Conservation (phyloP, 1,140 invertebrate genomes). For the Hirudo medicinalis region DNA sequence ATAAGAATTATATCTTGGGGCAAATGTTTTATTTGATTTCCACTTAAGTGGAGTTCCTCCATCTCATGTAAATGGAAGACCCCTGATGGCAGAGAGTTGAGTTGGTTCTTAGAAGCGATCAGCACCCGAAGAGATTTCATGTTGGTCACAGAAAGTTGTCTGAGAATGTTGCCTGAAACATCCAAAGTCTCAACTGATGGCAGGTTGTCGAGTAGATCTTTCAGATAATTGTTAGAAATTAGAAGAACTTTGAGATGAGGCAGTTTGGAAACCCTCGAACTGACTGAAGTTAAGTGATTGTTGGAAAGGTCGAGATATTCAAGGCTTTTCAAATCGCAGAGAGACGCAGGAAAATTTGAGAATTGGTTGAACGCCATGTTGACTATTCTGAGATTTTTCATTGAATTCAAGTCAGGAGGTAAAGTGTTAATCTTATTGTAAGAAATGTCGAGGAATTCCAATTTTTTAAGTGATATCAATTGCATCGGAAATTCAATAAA, state of each 20-base stretch:
- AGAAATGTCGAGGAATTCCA: not conserved
- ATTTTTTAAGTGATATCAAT: not conserved
- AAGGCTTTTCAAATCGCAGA: constrained; percentile 9
- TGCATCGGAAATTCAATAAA: constrained; percentile 2
- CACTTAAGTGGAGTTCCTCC: not conserved
- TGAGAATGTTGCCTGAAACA: not conserved
- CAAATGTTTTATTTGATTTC: not conserved
- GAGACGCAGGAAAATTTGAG: not conserved
- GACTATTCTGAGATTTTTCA: constrained; percentile 4
- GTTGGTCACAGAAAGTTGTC: constrained; percentile 2
- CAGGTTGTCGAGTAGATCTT: not conserved
- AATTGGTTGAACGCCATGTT: not conserved
- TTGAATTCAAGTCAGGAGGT: not conserved
- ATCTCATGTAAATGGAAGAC: not conserved
- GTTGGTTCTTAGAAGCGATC: not conserved
- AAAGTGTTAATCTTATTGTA: not conserved
- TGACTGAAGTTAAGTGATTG: not conserved
- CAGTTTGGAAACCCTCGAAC: not conserved
- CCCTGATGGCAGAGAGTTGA: not conserved
- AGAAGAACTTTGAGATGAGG: not conserved
- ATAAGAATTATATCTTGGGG: not conserved
- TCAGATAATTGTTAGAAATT: not conserved
- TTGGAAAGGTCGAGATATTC: constrained; percentile 1
- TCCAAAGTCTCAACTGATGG: not conserved
- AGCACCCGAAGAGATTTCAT: constrained; percentile 3